Base-by-base conservation (phyloP, 1,140 invertebrate genomes). In the Andrena cerasifolii region DNA sequence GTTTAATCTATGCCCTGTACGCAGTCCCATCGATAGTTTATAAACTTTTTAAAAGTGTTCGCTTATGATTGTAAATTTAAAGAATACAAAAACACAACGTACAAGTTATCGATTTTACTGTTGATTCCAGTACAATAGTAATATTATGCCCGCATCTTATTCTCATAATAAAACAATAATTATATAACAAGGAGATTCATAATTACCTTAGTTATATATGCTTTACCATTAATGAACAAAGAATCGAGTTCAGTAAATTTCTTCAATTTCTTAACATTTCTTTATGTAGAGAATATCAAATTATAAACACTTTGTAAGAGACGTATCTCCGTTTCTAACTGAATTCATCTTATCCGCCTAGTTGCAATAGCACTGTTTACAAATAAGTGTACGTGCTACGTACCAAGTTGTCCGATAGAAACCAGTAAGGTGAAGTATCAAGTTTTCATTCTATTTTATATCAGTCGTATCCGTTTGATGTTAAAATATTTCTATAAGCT, bases 31-130 rank as follows among this genome's bases (percentile, higher is more conserved):
- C 33, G 26, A 62, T 51, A 71, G 49, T 61, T n/a, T 71, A 61
- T 31, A 71, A 53, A 77, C n/a, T 12, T 77, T 71, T 33, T 53
- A 62, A 45, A 36, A 21, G 16, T 53, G 56, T 59, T 51, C 10
- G 45, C 31, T 36, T 54, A 18, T 33, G 24, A 58, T n/a, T 14
- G 26, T 62, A 51, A 77, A 16, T 70, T 54, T 7, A 58, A 56
- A 56, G 18, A 77, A 62, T 33, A 28, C 54, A 33, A 66, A 76
- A 71, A 70, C 40, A 62, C 21, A 49, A 71, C 21, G 21, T 77
- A 80, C 40, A 77, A 80, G 49, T 61, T 45, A 58, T 66, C 66
- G 26, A 71, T 71, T 80, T 80, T 71, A 77, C 74, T 77, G 43
- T 77, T 43, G 31, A 63, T 33, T 78, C 31, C 36, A n/a, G 14